Base-by-base conservation (phyloP, 2,888 invertebrate genomes). In the Brachyopa scutellaris region DNA sequence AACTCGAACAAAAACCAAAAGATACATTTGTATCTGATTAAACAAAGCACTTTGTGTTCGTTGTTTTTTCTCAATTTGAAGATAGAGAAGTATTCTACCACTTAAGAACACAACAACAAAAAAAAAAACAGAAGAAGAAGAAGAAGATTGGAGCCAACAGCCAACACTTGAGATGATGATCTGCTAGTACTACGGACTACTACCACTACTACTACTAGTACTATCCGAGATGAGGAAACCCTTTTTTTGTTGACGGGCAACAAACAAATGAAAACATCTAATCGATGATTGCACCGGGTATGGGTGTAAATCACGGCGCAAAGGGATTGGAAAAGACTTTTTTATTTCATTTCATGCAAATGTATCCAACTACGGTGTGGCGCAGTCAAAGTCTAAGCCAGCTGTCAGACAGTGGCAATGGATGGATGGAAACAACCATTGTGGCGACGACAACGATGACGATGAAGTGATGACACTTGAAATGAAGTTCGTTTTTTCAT, bases 1-100 rank as follows among this genome's bases (percentile, higher is more conserved):
- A 79, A 74, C 74, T 69, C 29, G 40, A 67, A 80, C 67, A 74
- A 80, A 80, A 80, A 70, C 55, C 55, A 61, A 73, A 73, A 80
- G 76, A 80, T 80, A 76, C 69, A 80, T 80, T 80, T 80, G 80
- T 76, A 80, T 80, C 80, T 80, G 80, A 80, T 80, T 80, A 80
- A 80, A 76, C 80, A 80, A 76, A 80, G 80, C 80, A 80, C 80
- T 80, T 80, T 80, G 80, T 80, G 76, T 80, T 57, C 42, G 33
- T 29, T 11, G 15, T 47, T 9, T n/a, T n/a, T n/a, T n/a, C n/a
- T n/a, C n/a, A n/a, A n/a, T n/a, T n/a, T n/a, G n/a, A n/a, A n/a
- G n/a, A n/a, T n/a, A n/a, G n/a, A n/a, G n/a, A n/a, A n/a, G n/a
- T n/a, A n/a, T n/a, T n/a, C n/a, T n/a, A n/a, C n/a, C n/a, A 80